These are phyloP conservation scores for Arizona elegans DNA, from an alignment of 2,113 vertebrate species.

Conservation along the genomic window DNA sequence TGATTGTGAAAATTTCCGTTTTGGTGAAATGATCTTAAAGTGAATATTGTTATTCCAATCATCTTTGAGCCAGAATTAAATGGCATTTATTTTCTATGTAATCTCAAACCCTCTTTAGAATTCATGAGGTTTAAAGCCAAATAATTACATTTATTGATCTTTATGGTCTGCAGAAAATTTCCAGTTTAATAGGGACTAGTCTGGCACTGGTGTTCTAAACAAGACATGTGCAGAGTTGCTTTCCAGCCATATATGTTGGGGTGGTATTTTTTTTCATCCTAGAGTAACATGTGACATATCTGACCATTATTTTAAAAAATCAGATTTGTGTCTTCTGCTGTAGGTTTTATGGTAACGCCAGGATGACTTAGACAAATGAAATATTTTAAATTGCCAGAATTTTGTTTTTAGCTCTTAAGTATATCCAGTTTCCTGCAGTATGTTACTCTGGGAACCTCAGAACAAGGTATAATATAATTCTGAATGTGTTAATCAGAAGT, in stretches of 20 bases:
- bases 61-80: conserved; percentile 57
- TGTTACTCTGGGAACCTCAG: background rate
- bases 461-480: background rate
- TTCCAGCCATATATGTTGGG: conserved; percentile 13
- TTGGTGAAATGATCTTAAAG: conserved; percentile 27
- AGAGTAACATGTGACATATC: background rate
- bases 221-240: conserved; percentile 29
- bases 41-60: conserved; percentile 57
- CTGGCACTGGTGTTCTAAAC: conserved; percentile 44
- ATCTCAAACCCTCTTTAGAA: conserved; percentile 59
- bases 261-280: conserved; percentile 7
- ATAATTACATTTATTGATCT: conserved; percentile 71
- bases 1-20: conserved; percentile 31
- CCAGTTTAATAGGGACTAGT: conserved; percentile 51
- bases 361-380: too few relatives aligned
- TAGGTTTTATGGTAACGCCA: fast-evolving
- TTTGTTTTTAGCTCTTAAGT: background rate
- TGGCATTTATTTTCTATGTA: conserved; percentile 53
- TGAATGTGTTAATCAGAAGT: background rate
- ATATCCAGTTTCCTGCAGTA: background rate
- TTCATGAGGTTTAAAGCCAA: conserved; percentile 64
- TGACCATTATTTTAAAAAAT: conserved; percentile 8
- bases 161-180: conserved; percentile 57
- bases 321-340: background rate
- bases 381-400: background rate